These are phyloP conservation scores for Drosophila suboccidentalis DNA, from an alignment of 2,888 invertebrate genomes.

Conservation along the genomic window DNA sequence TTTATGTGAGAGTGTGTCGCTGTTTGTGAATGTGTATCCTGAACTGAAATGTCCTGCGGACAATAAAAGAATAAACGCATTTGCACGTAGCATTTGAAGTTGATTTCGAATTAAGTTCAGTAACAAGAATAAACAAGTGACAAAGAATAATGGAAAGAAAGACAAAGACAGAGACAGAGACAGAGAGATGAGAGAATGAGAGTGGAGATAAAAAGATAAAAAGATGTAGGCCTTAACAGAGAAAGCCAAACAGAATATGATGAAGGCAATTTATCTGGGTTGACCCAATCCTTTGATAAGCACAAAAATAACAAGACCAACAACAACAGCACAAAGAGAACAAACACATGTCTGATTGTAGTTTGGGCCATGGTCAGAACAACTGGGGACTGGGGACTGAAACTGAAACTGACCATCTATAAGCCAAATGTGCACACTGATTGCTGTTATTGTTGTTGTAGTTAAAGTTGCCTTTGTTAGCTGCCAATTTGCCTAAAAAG, in stretches of 20 bases:
- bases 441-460: slow-evolving; percentile 23
- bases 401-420: slow-evolving; percentile 2
- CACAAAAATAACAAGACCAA: slow-evolving; percentile 13
- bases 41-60: slow-evolving; percentile 45
- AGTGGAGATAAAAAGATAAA: slow-evolving; percentile 10
- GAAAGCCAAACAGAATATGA: slow-evolving; percentile 67
- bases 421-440: slow-evolving; percentile 14
- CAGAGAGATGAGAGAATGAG: neutral
- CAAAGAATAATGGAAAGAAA: slow-evolving; percentile 1
- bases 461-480: slow-evolving; percentile 44
- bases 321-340: slow-evolving; percentile 15
- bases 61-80: slow-evolving; percentile 43
- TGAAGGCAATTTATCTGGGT: slow-evolving; percentile 74
- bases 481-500: slow-evolving; percentile 75
- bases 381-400: slow-evolving; percentile 4
- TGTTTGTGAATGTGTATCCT: slow-evolving; percentile 22
- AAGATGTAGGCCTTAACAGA: slow-evolving; percentile 7
- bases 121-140: slow-evolving; percentile 29
- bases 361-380: slow-evolving; percentile 14
- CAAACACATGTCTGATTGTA: slow-evolving; percentile 19
- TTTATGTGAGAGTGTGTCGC: slow-evolving; percentile 6
- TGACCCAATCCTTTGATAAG: slow-evolving; percentile 67
- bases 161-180: neutral
- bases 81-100: slow-evolving; percentile 52
- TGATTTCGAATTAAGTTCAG: slow-evolving; percentile 44